Base-by-base conservation (phyloP, 2,888 invertebrate species). In the Epinotia ramella region DNA sequence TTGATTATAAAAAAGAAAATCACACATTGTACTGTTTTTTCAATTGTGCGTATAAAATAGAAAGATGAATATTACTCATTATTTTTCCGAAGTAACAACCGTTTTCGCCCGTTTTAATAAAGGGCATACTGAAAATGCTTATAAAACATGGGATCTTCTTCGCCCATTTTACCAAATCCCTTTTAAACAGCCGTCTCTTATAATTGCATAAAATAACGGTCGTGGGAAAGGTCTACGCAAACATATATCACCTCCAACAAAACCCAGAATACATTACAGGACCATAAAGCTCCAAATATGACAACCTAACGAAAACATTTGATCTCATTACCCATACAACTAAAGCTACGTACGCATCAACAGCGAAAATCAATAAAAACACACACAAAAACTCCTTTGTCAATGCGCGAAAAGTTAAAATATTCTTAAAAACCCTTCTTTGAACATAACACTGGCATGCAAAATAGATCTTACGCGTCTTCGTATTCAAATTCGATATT, bases 271-370 rank as follows among this genome's bases (percentile, higher is more conserved):
- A 88, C 80, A 89, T 87, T 88, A 89, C 73, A 79, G 77, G 65
- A 84, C 84, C 83, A 89, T 87, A 90, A 85, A 90, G 87, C 84
- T 88, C 84, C 81, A 89, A 90, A 91, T 90, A 87, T 92, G 93
- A 92, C 93, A 92, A 84, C 86, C 79, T 73, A 89, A 87, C 89
- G 87, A 93, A 93, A 94, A 94, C 91, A 94, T 94, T 93, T 92
- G 87, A 93, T 91, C 91, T 90, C 92, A 94, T 94, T 94, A 94
- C 86, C 85, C 84, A 91, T 90, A 91, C 88, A 88, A 81, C 85
- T 79, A 40, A 40, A 40, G 7, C 40, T 40, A 40, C 40, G 9
- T 40, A 16, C 84, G 86, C 85, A 86, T 85, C 84, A 82, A 84
- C 83, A 83, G 68, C 40, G n/a, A 87, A 86, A 89, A 91, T 89